These are phyloP conservation scores for Germaria angustata DNA, from an alignment of 2,888 invertebrate genomes.

Conservation along the genomic window DNA sequence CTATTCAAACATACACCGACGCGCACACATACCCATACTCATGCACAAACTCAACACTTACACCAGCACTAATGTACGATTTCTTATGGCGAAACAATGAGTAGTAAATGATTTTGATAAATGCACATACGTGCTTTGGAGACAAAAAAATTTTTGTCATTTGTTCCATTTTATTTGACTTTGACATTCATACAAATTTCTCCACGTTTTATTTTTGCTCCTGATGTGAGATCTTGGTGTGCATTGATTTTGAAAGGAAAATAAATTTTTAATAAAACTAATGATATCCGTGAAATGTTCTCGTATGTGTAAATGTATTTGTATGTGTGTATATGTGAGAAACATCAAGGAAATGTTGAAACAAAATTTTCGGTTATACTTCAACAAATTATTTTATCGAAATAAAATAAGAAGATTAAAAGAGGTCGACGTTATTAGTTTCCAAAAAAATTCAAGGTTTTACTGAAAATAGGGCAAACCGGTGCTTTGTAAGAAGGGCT, in stretches of 20 bases:
- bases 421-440: neutral
- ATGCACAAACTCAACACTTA: neutral
- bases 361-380: neutral
- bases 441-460: neutral
- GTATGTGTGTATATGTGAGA: neutral
- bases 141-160: conserved; percentile 18
- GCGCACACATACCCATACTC: neutral
- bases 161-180: conserved; percentile 8
- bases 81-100: conserved; percentile 55
- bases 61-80: conserved; percentile 20
- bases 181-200: conserved; percentile 42
- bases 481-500: no score
- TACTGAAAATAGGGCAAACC: neutral
- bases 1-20: neutral
- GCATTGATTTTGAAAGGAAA: neutral
- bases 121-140: conserved; percentile 65
- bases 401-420: neutral
- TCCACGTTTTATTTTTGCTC: neutral
- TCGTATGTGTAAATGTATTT: no score
- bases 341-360: neutral
- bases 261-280: conserved; percentile 36
- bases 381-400: neutral
- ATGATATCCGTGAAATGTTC: conserved; percentile 53
- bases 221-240: conserved; percentile 10
- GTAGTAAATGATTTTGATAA: conserved; percentile 67